Base-by-base conservation (phyloP, 2,113 vertebrate species). In the Clinocottus analis region DNA sequence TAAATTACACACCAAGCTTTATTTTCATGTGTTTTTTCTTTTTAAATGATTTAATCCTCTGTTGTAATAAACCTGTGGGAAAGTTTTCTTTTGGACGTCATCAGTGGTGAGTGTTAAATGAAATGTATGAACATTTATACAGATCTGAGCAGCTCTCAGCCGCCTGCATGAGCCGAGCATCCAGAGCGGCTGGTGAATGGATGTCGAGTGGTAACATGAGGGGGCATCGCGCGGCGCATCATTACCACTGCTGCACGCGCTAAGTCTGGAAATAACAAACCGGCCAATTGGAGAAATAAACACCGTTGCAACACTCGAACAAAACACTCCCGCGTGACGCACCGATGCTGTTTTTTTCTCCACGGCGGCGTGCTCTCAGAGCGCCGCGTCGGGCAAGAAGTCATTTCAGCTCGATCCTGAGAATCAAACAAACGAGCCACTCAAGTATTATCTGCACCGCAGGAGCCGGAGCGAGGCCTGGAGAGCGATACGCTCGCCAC, bases 351-450 rank as follows among this genome's bases (percentile, higher is more conserved):
- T 2, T n/a, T n/a, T n/a, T 31, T 69, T 82, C 75, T 74, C 58
- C 45, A 64, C 63, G 8, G 64, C 16, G 39, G 65, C 67, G 67
- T 16, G 27, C 49, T 81, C n/a, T 72, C 1, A 16, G 9, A n/a
- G 58, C 13, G 37, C 60, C 27, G 27, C 53, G 67, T 60, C 45
- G 21, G 49, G 55, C 49, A 51, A 23, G 65, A n/a, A 85, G 71
- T 17, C 35, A 47, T 79, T 79, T 79, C 23, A 60, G 72, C 83
- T 75, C 23, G 77, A 84, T 79, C 72, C 75, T 33, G 6, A 64
- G 75, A 83, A 59, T 60, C 69, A 75, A 83, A 86, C 74, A 75
- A 89, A 73, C 80, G 41, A 77, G 74, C 71, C 80, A 73, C 76
- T 85, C 70, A 73, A 77, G 56, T 75, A 43, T 67, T 78, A 84